These are phyloP conservation scores for Pogonocherus hispidulus DNA, from an alignment of 2,888 invertebrate genomes.

Conservation along the genomic window DNA sequence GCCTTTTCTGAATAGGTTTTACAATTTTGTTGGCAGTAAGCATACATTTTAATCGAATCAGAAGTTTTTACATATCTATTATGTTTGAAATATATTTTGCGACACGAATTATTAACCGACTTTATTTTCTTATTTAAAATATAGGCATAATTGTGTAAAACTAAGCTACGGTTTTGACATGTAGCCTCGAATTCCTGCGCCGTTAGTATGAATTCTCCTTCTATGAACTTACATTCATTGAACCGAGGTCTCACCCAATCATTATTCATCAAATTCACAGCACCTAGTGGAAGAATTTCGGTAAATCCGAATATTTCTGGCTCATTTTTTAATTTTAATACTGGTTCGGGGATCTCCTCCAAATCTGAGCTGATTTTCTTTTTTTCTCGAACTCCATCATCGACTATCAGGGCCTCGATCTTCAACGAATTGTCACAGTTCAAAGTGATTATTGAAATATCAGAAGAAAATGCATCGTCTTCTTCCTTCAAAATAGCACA, in stretches of 20 bases:
- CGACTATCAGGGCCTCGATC: no score
- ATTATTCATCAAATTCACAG: no score
- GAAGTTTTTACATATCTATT: background rate
- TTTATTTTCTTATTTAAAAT: constrained; percentile 6
- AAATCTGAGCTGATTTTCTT: no score
- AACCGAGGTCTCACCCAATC: no score
- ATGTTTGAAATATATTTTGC: background rate
- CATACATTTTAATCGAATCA: background rate
- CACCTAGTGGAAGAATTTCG: no score
- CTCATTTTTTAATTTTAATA: background rate
- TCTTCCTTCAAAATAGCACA: no score
- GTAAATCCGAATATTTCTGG: background rate
- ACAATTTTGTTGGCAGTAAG: background rate
- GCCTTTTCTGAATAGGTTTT: background rate
- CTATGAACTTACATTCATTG: background rate
- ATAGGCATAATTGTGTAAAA: background rate
- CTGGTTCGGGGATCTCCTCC: no score
- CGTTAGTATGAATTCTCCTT: background rate
- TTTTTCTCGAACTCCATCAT: no score
- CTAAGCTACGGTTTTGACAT: background rate
- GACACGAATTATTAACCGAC: background rate
- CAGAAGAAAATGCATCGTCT: no score
- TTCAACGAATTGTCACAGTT: no score
- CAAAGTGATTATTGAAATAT: no score
- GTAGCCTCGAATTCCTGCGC: background rate